Percentiles rank a stretch among this genome's conserved stretches.
Conservation (phyloP, 2,797 vertebrate species). For the Neomorphus geoffroyi region DNA sequence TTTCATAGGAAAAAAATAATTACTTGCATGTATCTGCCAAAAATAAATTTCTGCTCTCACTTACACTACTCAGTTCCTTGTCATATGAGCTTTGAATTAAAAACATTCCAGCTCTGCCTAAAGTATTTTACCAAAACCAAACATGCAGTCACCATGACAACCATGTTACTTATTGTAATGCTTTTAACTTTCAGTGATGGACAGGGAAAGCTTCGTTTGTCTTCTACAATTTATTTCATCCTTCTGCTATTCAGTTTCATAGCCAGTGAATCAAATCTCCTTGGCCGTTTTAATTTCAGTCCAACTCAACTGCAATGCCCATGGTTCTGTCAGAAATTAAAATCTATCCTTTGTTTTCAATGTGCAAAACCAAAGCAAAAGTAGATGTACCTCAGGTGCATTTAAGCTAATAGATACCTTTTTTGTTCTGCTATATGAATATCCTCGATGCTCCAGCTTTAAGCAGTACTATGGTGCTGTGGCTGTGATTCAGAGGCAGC, state of each 20-base stretch:
- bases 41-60: neutral
- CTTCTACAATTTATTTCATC: constrained; percentile 4
- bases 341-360: neutral
- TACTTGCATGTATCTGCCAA: neutral
- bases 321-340: neutral
- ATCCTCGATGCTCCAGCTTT: neutral
- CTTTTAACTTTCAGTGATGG: neutral
- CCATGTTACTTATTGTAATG: neutral
- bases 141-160: constrained; percentile 36
- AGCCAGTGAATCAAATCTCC: neutral
- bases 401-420: neutral
- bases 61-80: neutral
- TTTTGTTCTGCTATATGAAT: neutral
- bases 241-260: neutral
- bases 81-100: constrained; percentile 31
- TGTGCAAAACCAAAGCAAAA: neutral
- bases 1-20: neutral
- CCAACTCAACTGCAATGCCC: neutral
- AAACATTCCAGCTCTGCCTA: neutral
- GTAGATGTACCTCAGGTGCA: neutral
- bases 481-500: neutral
- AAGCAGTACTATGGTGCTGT: neutral
- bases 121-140: constrained; percentile 28
- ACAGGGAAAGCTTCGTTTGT: neutral
- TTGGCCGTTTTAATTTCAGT: neutral